Base-by-base conservation (phyloP, 1,140 invertebrate species). In the Lamellibrachia luymesi region DNA sequence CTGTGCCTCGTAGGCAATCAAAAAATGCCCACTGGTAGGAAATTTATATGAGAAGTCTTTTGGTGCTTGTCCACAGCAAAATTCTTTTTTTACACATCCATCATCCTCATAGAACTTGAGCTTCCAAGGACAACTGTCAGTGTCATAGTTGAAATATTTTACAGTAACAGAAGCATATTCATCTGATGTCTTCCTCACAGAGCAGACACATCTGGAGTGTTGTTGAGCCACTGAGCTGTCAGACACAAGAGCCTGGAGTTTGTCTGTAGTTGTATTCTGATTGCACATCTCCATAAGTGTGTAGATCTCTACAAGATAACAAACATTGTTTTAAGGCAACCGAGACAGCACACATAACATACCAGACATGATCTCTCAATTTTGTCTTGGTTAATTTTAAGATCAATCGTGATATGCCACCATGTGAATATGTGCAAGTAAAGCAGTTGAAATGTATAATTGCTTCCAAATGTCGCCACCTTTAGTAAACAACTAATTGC, bases 71-170 rank as follows among this genome's bases (percentile, higher is more conserved):
- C 51, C 91, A 22, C 91, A 91, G 91, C 91, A 91, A n/a, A 91
- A 91, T 51, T 91, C 91, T 51, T 27, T 4, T 51, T n/a, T 91
- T 91, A 50, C 17, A n/a, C 91, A 91, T 49, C 91, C 91, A 17
- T 38, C 38, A 38, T 91, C n/a, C 91, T 91, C 91, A 91, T 91
- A 91, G 49, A 91, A 51, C 91, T 91, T 49, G 6, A 91, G 49
- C 2, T 91, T 91, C 91, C 91, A 91, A 13, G 91, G 91, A 91
- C 91, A 91, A 51, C 22, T 51, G 51, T 91, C 91, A 22, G 8
- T 91, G 8, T 10, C 91, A 91, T 4, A 50, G 13, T 51, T 13
- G 27, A 80, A 80, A 8, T 80, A 22, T 80, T 80, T 80, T 2
- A 80, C 7, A 22, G 64, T 80, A 80, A 80, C 1, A 80, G 6